These are phyloP conservation scores for Tyrophagus putrescentiae DNA, from an alignment of 1,140 invertebrate species.

Conservation along the genomic window DNA sequence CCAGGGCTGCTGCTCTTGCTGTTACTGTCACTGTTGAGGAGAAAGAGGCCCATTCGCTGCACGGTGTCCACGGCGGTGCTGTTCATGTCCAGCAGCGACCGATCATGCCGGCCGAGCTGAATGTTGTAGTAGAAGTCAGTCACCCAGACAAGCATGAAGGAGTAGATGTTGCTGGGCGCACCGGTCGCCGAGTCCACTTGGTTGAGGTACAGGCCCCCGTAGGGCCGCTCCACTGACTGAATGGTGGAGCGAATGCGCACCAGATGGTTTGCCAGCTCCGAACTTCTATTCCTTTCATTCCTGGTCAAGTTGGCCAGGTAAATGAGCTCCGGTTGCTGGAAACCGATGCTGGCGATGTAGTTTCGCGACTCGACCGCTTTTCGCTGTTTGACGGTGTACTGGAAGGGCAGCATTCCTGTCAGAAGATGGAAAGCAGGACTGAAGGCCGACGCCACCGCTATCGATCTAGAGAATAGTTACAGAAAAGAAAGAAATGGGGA, in stretches of 20 bases:
- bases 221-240: constrained; percentile 59
- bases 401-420: constrained; percentile 70
- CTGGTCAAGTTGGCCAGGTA: constrained; percentile 88
- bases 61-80: constrained; percentile 64
- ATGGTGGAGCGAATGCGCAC: constrained; percentile 59
- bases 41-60: too few relatives aligned
- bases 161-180: constrained; percentile 59
- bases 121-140: constrained; percentile 99
- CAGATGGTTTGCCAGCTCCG: constrained; percentile 75
- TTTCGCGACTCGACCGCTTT: constrained; percentile 65
- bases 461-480: too few relatives aligned
- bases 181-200: constrained; percentile 89
- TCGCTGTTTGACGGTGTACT: constrained; percentile 79
- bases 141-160: constrained; percentile 85
- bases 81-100: constrained; percentile 75
- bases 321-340: constrained; percentile 84
- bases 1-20: too few relatives aligned
- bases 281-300: too few relatives aligned
- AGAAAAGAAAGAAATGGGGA: too few relatives aligned
- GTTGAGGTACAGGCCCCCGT: constrained; percentile 89
- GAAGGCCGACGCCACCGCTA: constrained; percentile 74
- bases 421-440: constrained; percentile 86
- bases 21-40: too few relatives aligned
- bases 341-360: constrained; percentile 92
- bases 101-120: constrained; percentile 61